These are phyloP conservation scores for Macropis europaea DNA, from an alignment of 2,888 invertebrate species.

Conservation along the genomic window DNA sequence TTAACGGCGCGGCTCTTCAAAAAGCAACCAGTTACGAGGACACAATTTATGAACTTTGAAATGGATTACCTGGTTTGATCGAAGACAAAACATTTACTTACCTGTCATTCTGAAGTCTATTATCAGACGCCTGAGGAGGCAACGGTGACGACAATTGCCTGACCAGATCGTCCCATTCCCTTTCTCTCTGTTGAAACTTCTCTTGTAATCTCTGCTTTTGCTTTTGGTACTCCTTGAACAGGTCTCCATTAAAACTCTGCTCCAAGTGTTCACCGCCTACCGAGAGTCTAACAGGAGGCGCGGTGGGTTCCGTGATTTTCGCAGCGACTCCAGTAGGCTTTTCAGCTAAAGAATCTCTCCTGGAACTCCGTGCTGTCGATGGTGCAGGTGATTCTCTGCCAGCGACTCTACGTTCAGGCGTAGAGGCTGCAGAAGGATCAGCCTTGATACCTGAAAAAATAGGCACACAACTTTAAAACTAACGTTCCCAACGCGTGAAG, in stretches of 20 bases:
- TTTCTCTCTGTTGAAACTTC: constrained; percentile 81
- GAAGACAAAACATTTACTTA: constrained; percentile 70
- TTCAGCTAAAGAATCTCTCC: constrained; percentile 84
- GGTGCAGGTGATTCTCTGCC: constrained; percentile 85
- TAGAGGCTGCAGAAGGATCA: constrained; percentile 82
- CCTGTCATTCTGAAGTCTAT: constrained; percentile 80
- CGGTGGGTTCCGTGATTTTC: constrained; percentile 77
- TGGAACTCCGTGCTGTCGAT: constrained; percentile 86
- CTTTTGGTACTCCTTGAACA: constrained; percentile 90
- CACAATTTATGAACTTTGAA: neutral
- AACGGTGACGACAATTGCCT: constrained; percentile 79
- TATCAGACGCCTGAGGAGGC: constrained; percentile 76
- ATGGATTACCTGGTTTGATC: neutral
- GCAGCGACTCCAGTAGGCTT: constrained; percentile 76
- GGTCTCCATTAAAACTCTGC: constrained; percentile 84
- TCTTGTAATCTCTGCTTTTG: constrained; percentile 86
- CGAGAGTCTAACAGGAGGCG: constrained; percentile 66
- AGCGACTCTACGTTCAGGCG: constrained; percentile 83
- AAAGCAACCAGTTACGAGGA: neutral
- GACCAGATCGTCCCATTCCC: constrained; percentile 82
- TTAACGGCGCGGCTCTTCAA: neutral
- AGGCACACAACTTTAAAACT: neutral
- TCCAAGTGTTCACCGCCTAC: constrained; percentile 78
- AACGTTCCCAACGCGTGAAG: neutral
- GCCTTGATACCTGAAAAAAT: constrained; percentile 66